phyloP scores from a whole-genome alignment of 2,888 invertebrate species.

The Phyto melanocephala region DNA sequence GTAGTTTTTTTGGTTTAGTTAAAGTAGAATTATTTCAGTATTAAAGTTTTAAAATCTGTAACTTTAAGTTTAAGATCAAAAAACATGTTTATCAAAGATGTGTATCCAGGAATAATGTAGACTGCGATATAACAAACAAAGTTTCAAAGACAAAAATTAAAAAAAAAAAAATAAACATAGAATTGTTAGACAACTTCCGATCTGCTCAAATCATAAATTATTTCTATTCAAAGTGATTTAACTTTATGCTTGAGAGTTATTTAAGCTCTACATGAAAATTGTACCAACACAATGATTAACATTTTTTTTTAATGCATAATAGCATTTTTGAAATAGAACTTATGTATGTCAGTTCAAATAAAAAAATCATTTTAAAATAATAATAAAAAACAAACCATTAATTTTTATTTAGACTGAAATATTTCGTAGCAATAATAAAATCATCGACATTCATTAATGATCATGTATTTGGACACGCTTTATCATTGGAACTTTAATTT shows the following conservation, averaged over 20 bases:
- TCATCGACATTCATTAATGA: background rate
- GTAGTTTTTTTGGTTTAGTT: conserved; percentile 7
- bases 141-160: no score
- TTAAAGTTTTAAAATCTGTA: conserved; percentile 7
- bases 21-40: background rate
- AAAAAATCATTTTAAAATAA: background rate
- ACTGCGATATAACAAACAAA: no score
- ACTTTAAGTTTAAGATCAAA: conserved; percentile 21
- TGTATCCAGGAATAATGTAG: background rate
- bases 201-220: no score
- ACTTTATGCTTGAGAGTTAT: no score
- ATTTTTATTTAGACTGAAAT: background rate
- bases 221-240: no score
- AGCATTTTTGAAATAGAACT: no score
- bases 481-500: background rate
- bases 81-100: conserved; percentile 4
- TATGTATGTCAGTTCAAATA: background rate
- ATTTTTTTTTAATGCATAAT: no score
- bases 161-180: no score
- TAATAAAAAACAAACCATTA: background rate
- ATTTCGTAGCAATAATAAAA: background rate
- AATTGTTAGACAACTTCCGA: no score
- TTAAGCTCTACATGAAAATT: no score
- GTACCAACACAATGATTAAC: no score
- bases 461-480: background rate